Conservation (phyloP, 2,888 invertebrate genomes). For the Choreutis nemorana region DNA sequence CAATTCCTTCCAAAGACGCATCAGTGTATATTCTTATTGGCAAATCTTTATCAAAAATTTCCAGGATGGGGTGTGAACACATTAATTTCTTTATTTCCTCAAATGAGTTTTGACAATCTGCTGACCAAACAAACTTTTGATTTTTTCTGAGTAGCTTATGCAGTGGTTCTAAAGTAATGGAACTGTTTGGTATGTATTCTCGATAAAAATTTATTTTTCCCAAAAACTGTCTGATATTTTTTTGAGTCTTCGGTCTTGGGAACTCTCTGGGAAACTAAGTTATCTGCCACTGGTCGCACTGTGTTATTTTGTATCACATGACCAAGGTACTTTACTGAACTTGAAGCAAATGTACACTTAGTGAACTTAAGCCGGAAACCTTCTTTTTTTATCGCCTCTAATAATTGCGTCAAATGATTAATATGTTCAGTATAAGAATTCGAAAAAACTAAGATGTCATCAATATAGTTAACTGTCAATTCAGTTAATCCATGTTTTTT, state of each 20-base stretch:
- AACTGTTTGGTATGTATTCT: conserved; percentile 1
- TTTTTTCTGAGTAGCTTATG: conserved; percentile 6
- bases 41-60: conserved; percentile 1
- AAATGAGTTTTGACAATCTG: conserved; percentile 1
- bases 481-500: conserved; percentile 12
- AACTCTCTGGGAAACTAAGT: conserved; percentile 9
- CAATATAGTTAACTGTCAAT: conserved; percentile 8
- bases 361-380: no score
- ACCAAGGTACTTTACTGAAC: conserved; percentile 14
- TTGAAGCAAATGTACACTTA: conserved; percentile 15
- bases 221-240: conserved; percentile 1
- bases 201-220: conserved; percentile 2
- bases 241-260: not conserved
- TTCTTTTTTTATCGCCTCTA: no score
- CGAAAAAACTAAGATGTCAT: conserved; percentile 6
- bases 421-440: conserved; percentile 10
- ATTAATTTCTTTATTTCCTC: conserved; percentile 1
- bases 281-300: conserved; percentile 15
- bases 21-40: not conserved
- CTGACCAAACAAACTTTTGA: conserved; percentile 1
- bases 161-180: not conserved
- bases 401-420: conserved; percentile 2
- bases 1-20: not conserved
- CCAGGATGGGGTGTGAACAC: conserved; percentile 1
- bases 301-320: conserved; percentile 16